Evolutionary conservation across 1,140 invertebrate genomes (phyloP), one percentile per base, ranked within the genome.

Genomic region (Hylyphantes graminicola): DNA sequence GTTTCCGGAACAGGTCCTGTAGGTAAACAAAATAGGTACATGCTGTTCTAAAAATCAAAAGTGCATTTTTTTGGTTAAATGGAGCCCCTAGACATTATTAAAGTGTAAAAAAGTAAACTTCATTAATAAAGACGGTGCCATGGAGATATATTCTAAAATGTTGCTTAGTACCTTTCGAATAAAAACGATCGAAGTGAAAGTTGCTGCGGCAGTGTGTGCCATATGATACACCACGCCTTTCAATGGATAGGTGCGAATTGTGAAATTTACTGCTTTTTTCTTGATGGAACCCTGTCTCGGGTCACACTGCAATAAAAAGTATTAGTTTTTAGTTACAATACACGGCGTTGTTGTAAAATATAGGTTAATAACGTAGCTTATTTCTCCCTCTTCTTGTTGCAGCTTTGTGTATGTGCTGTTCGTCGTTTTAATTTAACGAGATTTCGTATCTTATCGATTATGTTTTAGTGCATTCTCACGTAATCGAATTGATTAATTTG

Each of bases 291-390:
- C 8, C 51, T 50, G 63, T 70, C 57, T 70, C 67, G 10, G 78
- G 78, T 72, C 57, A 35, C 55, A 61, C 11, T 64, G n/a, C 54
- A 54, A 17, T 67, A 67, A 68, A 67, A 78, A 67, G 64, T 12
- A 59, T 70, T 80, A 70, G 53, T 65, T 59, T 80, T 72, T 70
- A 70, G 65, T 55, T 72, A 80, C 64, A 67, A 80, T 68, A 12
- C 55, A 11, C 10, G 51, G 15, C n/a, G 48, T n/a, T 59, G 21
- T 48, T 59, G 53, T 17, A 72, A 55, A 59, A 80, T 70, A 48
- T 80, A 72, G 78, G 78, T 80, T 80, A 80, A 80, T 80, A 15
- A 67, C 21, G 50, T 35, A 35, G 35, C 35, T 35, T 9, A 53
- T 53, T 73, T 73, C 50, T 73, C 54, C 54, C 19, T 72, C 48